Evolutionary conservation across 2,888 invertebrate species (phyloP), one percentile per base, ranked within the genome.

Genomic region (Nephrotoma flavescens): DNA sequence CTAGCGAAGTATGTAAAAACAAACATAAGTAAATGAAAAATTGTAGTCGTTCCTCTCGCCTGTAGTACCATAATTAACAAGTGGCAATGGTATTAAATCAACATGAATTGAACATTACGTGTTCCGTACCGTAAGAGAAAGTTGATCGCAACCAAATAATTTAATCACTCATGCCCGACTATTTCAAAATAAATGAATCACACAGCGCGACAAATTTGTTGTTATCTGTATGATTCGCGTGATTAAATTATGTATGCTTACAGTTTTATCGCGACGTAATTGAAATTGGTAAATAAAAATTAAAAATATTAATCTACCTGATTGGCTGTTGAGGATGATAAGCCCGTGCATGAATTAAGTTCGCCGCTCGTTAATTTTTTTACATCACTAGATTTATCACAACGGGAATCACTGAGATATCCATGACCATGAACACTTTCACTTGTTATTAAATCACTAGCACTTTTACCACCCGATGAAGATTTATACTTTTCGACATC

Each of bases 401-500:
- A 31, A 31, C 71, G 31, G 0, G 71, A 71, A 9, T 71, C 71
- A 71, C 71, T 71, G 71, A 71, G 71, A 31, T 2, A 31, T 31
- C 31, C 31, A 31, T 31, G 31, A 31, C 71, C 31, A 9, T 31
- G 71, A 31, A 19, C 84, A 84, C 84, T 42, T 84, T 84, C 84
- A 84, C 31, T 71, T 71, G 19, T 71, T 31, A 71, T 31, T 71
- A 71, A 31, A 71, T 71, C 71, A 71, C 71, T 71, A 31, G 31
- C 84, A 84, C 84, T 84, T 42, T 42, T 41, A 15, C 84, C 83
- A 83, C 83, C 71, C 71, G 71, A 71, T 31, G 71, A 71, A 1
- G 71, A 31, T 11, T 71, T 71, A 90, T 96, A 96, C 89, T 95
- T 95, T 90, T 97, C 97, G 9, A 97, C 97, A 92, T 97, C 97